Evolutionary conservation across 2,888 invertebrate species (phyloP), one percentile per base, ranked within the genome.

Genomic region (Conistra vaccinii): DNA sequence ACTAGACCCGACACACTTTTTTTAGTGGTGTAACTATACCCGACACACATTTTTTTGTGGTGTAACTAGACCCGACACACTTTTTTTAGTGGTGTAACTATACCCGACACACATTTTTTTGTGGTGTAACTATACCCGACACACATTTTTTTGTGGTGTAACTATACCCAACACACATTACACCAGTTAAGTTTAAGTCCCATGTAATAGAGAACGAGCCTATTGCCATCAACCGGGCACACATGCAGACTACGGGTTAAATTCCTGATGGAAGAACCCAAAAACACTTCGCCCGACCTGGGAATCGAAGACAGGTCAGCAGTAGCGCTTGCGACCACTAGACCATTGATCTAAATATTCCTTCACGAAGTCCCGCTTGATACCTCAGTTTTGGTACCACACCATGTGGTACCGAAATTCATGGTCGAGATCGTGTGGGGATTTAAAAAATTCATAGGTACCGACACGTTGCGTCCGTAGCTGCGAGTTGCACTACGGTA

Each of bases 391-490:
- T 35, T n/a, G 29, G 35, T 45, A 60, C 45, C 61, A 9, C n/a
- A 23, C 10, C 26, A 63, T 39, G 62, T 23, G 53, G 61, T 67
- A 63, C 32, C 7, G 29, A 53, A 80, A 35, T 45, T 62, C 62
- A 73, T 60, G 48, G 60, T 60, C 14, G 26, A 42, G 39, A 61
- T 67, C 29, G 51, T 61, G 77, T 55, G 9, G 42, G 35, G 53
- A 45, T 14, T 80, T 78, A 10, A 67, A 80, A 58, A 80, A 80
- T 67, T 67, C 62, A 78, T 35, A n/a, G 66, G 26, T 17, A 29
- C 51, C 61, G 62, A 62, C 67, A 62, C 62, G 26, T 23, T 10
- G 35, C 57, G 4, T 53, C n/a, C 32, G 32, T 51, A n/a, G 61
- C 72, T 66, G 55, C 42, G 39, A 66, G 78, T 67, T 60, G 35